Evolutionary conservation across 2,113 vertebrate species (phyloP).

Genomic region (Dryoscopus gambensis): DNA sequence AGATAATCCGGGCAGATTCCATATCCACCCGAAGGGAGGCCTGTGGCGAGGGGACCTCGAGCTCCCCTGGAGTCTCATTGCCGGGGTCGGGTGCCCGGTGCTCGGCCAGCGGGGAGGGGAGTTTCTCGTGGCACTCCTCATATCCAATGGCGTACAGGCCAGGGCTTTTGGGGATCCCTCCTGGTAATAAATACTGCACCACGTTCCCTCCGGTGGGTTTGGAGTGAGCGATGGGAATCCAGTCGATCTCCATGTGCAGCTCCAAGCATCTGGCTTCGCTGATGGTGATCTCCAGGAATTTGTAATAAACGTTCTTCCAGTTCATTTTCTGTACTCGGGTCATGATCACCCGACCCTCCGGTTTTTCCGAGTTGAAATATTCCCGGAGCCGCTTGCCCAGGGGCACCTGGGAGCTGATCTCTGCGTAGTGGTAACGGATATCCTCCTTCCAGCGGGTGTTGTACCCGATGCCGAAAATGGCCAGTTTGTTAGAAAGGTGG

Average conservation of each 20-base stretch:
- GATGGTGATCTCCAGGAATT: slow-evolving; percentile 96
- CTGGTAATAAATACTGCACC: slow-evolving; percentile 91
- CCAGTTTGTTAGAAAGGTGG: slow-evolving; percentile 96
- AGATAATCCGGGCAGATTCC: slow-evolving; percentile 80
- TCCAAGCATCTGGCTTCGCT: slow-evolving; percentile 94
- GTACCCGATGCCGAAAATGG: slow-evolving; percentile 96
- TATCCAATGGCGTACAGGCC: slow-evolving; percentile 94
- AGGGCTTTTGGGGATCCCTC: slow-evolving; percentile 90
- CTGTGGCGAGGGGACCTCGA: slow-evolving; percentile 66
- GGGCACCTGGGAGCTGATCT: slow-evolving; percentile 97
- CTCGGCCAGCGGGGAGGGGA: slow-evolving; percentile 44
- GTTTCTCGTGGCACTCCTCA: slow-evolving; percentile 73
- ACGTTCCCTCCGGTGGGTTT: slow-evolving; percentile 80
- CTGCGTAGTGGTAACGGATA: slow-evolving; percentile 93
- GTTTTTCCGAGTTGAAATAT: slow-evolving; percentile 96
- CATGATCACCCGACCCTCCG: slow-evolving; percentile 91
- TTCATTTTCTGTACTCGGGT: slow-evolving; percentile 99
- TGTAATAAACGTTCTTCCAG: slow-evolving; percentile 99
- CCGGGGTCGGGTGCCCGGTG: background rate
- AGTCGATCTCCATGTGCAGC: slow-evolving; percentile 96
- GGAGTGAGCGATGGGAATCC: slow-evolving; percentile 90
- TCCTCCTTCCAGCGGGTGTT: slow-evolving; percentile 97
- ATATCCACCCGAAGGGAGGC: slow-evolving; percentile 71
- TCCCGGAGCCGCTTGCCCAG: slow-evolving; percentile 93
- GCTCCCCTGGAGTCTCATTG: slow-evolving; percentile 62